Evolutionary conservation across 2,113 vertebrate genomes (phyloP).

Genomic region (Neodontobutis hainanensis): DNA sequence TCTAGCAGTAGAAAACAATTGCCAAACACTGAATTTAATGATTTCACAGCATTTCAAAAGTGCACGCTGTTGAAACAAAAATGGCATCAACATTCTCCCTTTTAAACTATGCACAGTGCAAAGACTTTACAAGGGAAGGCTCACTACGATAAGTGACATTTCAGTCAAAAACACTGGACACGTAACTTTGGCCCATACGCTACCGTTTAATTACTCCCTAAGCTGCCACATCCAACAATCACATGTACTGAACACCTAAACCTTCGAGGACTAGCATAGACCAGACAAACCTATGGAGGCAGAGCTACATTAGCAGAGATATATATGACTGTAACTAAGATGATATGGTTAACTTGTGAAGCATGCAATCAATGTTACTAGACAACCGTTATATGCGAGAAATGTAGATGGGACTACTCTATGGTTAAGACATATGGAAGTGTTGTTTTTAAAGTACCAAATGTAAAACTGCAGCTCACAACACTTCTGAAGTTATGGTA

Average conservation of each 20-base stretch:
- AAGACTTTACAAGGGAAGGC: slow-evolving; percentile 49
- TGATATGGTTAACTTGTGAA: slow-evolving; percentile 13
- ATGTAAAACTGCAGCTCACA: slow-evolving; percentile 42
- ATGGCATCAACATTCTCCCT: slow-evolving; percentile 52
- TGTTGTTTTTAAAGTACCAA: slow-evolving; percentile 28
- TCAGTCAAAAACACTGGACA: slow-evolving; percentile 54
- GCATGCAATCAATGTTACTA: slow-evolving; percentile 59
- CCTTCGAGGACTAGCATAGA: slow-evolving; percentile 22
- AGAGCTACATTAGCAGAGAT: slow-evolving; percentile 24
- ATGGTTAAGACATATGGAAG: slow-evolving; percentile 15
- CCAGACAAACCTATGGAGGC: slow-evolving; percentile 14
- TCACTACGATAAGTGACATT: slow-evolving; percentile 43
- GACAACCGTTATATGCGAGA: slow-evolving; percentile 43
- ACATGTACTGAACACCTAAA: slow-evolving; percentile 3
- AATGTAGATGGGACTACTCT: slow-evolving; percentile 13
- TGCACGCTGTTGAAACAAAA: slow-evolving; percentile 55
- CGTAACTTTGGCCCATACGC: slow-evolving; percentile 56
- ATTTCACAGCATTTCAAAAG: slow-evolving; percentile 66
- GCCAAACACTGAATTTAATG: slow-evolving; percentile 52
- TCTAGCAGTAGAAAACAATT: slow-evolving; percentile 55
- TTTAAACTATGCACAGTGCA: slow-evolving; percentile 60
- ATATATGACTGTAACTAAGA: slow-evolving; percentile 22
- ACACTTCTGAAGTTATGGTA: slow-evolving; percentile 27
- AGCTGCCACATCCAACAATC: slow-evolving; percentile 32
- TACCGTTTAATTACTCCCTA: slow-evolving; percentile 38